These are phyloP conservation scores for Mionectes olivaceus DNA, from an alignment of 2,797 vertebrate species.

Conservation along the genomic window DNA sequence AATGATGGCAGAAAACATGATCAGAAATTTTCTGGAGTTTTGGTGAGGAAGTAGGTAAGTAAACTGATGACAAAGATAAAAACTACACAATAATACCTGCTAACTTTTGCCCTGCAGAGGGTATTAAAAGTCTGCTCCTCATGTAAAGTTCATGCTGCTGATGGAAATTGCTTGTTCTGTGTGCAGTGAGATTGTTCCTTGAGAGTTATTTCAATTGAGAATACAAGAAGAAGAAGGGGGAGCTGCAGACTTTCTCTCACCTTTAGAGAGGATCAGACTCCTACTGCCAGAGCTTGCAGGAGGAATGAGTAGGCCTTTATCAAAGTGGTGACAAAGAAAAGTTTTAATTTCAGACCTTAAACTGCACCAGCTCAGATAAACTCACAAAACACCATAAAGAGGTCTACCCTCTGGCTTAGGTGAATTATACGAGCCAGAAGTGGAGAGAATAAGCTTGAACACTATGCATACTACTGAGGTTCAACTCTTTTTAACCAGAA, in stretches of 20 bases:
- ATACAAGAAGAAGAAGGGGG: neutral
- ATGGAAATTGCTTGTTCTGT: neutral
- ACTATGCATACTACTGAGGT: neutral
- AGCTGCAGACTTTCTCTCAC: neutral
- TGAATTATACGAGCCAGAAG: neutral
- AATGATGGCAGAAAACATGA: neutral
- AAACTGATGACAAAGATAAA: neutral
- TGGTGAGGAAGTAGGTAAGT: neutral
- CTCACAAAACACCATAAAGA: neutral
- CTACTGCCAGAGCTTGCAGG: neutral
- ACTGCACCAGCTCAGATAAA: neutral
- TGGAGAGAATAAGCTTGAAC: neutral
- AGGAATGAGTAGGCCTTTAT: neutral
- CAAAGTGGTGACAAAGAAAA: neutral
- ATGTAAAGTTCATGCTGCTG: neutral
- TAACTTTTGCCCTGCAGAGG: neutral
- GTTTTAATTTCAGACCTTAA: neutral
- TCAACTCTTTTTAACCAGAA: neutral
- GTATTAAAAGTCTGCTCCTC: neutral
- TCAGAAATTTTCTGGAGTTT: neutral
- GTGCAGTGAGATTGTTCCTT: neutral
- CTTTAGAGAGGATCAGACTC: neutral
- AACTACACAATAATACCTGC: neutral
- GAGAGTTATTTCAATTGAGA: neutral
- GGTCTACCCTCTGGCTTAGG: neutral